Conservation (phyloP, 2,113 vertebrate species). For the Scalopus aquaticus region DNA sequence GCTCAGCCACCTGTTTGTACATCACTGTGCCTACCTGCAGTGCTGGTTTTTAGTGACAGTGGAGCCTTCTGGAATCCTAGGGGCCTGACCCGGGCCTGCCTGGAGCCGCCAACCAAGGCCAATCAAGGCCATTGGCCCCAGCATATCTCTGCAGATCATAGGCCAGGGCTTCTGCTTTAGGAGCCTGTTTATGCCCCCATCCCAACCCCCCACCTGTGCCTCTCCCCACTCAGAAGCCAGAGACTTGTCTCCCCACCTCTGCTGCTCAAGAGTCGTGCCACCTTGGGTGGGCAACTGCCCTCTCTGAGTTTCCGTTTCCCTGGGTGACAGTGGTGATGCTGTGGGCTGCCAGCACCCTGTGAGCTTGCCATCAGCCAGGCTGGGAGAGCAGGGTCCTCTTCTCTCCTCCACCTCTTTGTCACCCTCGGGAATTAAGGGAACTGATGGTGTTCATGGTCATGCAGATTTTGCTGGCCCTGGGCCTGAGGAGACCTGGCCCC, state of each 20-base stretch:
- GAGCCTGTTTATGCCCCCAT: neutral
- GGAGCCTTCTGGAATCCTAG: neutral
- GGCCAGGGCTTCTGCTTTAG: neutral
- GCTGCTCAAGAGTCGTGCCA: rapidly evolving
- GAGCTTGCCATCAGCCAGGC: neutral
- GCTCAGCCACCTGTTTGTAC: neutral
- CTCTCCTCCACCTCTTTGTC: neutral
- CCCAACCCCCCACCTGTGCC: rapidly evolving
- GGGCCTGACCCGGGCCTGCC: neutral
- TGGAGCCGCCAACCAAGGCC: neutral
- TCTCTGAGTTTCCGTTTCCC: neutral
- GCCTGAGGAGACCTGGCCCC: neutral
- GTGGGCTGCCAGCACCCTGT: rapidly evolving
- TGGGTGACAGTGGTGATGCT: rapidly evolving
- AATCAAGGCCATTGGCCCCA: neutral
- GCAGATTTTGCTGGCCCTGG: neutral
- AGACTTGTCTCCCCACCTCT: neutral
- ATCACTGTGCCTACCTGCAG: neutral
- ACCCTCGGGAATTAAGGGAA: neutral
- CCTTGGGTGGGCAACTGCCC: neutral
- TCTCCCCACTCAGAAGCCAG: neutral
- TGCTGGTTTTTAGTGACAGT: neutral
- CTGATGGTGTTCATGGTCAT: rapidly evolving
- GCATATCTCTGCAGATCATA: neutral
- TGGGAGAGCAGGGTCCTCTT: neutral